Evolutionary conservation across 2,797 vertebrate species (phyloP), one percentile per base, ranked within the genome.

Genomic region (Dermochelys coriacea): DNA sequence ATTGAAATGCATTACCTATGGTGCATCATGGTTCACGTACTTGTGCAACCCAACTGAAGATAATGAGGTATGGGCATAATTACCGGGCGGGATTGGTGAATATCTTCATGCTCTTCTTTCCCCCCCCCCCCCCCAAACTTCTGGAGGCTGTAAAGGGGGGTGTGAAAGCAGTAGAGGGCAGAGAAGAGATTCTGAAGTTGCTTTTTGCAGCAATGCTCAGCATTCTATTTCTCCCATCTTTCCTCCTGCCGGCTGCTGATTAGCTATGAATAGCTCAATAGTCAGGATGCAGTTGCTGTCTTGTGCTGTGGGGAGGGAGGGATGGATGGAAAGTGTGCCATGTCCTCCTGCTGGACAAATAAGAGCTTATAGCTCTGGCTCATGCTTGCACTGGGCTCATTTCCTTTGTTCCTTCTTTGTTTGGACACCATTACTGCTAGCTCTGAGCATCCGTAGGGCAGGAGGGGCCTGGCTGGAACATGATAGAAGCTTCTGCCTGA

Each of bases 381-480:
- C 87, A n/a, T 49, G 41, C 27, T 78, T 1, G 64, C 64, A 54
- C 85, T 7, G 52, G 54, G 47, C 86, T 64, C 0, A 45, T 89
- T 93, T 87, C 18, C 54, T 81, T 49, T 49, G 50, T 50, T 50
- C 50, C 51, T 3, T 80, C 87, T 90, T 82, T 84, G 2, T 45
- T 91, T 90, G 27, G 68, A 77, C 95, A 1, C 1, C 84, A 57
- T 12, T 3, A 5, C 14, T 15, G 64, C 81, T 50, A 25, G 7
- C 27, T 52, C 19, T 89, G 90, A 90, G 52, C 64, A 91, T 93
- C n/a, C 37, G 6, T 83, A 80, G 54, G 86, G 61, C 55, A 83
- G 51, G 21, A 27, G 45, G 89, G 31, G 50, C 52, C 71, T 97
- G 75, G 45, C 88, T 89, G 85, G 79, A 49, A n/a, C 19, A 52